Evolutionary conservation across 2,113 vertebrate species (phyloP).

Genomic region (Halcyon senegalensis): DNA sequence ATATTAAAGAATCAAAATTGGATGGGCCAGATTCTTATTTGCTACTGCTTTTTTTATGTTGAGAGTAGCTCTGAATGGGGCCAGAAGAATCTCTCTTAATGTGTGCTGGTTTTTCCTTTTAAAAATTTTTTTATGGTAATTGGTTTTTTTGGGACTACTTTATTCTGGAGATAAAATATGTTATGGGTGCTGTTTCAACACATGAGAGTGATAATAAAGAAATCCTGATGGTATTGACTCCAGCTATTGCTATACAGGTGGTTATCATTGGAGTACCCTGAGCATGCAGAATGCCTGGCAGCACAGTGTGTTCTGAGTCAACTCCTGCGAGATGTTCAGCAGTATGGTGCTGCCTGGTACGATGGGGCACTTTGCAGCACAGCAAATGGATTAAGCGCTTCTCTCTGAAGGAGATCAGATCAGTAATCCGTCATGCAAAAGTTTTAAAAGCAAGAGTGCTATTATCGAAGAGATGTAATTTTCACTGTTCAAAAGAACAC

Average conservation of each 20-base stretch:
- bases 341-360: neutral
- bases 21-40: neutral
- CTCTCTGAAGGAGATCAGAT: neutral
- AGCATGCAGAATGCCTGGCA: neutral
- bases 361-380: neutral
- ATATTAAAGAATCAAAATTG: neutral
- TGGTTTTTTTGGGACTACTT: neutral
- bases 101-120: neutral
- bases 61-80: neutral
- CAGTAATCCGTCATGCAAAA: neutral
- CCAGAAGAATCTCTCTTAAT: neutral
- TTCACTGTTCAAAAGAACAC: neutral
- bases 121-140: neutral
- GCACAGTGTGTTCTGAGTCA: neutral
- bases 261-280: accelerated
- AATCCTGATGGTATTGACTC: neutral
- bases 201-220: neutral
- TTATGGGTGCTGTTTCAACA: neutral
- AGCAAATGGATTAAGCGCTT: neutral
- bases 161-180: neutral
- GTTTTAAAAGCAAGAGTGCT: neutral
- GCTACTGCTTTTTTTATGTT: neutral
- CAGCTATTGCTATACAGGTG: neutral
- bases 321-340: neutral
- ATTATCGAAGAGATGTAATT: neutral